Evolutionary conservation across 2,113 vertebrate species (phyloP), one percentile per base, ranked within the genome.

Genomic region (Tinamus guttatus): DNA sequence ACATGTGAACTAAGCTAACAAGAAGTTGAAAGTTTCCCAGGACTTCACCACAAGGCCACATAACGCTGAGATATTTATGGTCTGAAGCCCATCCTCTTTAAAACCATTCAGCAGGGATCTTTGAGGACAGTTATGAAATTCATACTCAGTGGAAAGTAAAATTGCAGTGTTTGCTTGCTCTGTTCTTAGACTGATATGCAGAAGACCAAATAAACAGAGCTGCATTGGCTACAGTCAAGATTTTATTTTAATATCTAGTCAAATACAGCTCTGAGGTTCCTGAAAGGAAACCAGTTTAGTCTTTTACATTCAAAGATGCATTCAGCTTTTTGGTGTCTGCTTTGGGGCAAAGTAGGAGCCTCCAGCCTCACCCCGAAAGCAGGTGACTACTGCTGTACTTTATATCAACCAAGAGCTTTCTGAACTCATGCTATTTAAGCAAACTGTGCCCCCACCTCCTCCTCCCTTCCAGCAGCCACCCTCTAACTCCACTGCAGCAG

Each of bases 41-140:
- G 34, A 60, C 11, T 78, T 85, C 34, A 71, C 2, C 43, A 7
- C 49, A 73, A 63, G 88, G 45, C 9, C 32, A 56, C 40, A 0
- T 22, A 83, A 81, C 7, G 81, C 1, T 2, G 8, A 73, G 18
- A 67, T 0, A 87, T 30, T 11, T 9, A 67, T 16, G 76, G 59
- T 80, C 1, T 13, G 32, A 9, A 93, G 27, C 83, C 3, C 22
- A 34, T 6, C 80, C 73, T 28, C 11, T 84, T 64, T 77, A 40
- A 65, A 56, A 56, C 16, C 54, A 16, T 56, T 56, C 25, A 73
- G 41, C 5, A 59, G 43, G 5, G 10, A 8, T 63, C 41, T 67
- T 71, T 71, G n/a, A 81, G 43, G 25, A 91, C 11, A 93, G 62
- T 28, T 78, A 24, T 25, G 24, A 94, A 83, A 90, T 60, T 52